A percentile compares a stretch with the other conserved stretches of the same genome.
phyloP scores from a whole-genome alignment of 2,113 vertebrate species.

The Pelecanus crispus region DNA sequence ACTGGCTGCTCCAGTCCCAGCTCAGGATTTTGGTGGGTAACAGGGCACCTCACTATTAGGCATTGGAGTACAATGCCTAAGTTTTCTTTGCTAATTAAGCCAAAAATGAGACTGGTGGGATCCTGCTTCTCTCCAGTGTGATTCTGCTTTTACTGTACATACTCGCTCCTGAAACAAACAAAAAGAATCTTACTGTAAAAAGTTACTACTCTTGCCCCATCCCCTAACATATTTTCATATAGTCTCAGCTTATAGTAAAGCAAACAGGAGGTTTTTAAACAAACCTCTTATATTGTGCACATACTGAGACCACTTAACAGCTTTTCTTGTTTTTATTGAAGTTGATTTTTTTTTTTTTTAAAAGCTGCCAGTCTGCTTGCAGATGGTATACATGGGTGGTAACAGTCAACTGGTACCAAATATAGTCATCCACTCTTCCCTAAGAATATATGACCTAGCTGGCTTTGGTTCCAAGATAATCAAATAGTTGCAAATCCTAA shows the following conservation, averaged over 20 bases:
- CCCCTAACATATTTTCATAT: background rate
- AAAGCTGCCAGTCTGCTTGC: background rate
- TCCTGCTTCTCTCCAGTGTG: background rate
- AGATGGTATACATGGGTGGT: background rate
- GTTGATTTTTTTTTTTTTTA: background rate
- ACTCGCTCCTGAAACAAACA: background rate
- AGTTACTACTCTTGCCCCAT: background rate
- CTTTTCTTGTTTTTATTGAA: background rate
- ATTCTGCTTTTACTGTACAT: background rate
- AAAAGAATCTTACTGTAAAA: background rate
- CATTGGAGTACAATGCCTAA: rapidly evolving
- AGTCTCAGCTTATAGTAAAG: background rate
- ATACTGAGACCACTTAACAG: background rate
- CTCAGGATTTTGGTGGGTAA: background rate
- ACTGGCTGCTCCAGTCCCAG: background rate
- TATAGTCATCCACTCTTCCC: background rate
- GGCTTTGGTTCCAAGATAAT: background rate
- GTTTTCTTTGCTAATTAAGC: background rate
- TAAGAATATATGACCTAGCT: background rate
- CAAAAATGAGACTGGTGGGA: background rate
- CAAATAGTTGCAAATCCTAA: background rate
- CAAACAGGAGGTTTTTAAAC: background rate
- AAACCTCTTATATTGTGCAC: background rate
- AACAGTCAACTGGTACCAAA: background rate
- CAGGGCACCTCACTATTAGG: background rate